Conservation (phyloP, 2,113 vertebrate genomes). For the Oceanites oceanicus region DNA sequence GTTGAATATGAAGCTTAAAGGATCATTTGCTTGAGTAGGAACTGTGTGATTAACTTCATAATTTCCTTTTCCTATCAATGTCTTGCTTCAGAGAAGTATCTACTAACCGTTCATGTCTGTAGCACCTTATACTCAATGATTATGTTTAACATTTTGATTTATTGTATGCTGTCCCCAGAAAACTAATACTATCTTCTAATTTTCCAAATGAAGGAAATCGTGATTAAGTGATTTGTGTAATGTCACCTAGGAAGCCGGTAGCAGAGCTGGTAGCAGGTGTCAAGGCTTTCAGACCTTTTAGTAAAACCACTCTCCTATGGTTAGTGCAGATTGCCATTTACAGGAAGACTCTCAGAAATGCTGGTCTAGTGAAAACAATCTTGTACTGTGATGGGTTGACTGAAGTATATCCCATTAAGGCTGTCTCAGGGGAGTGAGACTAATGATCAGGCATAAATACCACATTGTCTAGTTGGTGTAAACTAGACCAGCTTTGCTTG, state of each 20-base stretch:
- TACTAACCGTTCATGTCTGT: background rate
- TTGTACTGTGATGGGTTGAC: background rate
- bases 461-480: background rate
- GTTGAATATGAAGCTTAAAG: background rate
- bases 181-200: background rate
- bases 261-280: background rate
- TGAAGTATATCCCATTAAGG: background rate
- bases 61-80: background rate
- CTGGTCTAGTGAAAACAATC: background rate
- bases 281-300: background rate
- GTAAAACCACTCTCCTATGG: background rate
- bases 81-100: background rate
- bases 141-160: background rate
- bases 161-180: background rate
- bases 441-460: background rate
- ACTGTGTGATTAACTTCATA: background rate
- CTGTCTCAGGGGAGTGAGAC: background rate
- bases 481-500: background rate
- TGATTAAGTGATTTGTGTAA: background rate
- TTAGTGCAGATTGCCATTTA: background rate
- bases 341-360: background rate
- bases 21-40: background rate
- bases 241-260: background rate
- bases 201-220: background rate
- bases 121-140: background rate